Percentiles rank a stretch among this genome's conserved stretches.
Evolutionary conservation across 1,140 invertebrate genomes (phyloP).

Genomic region (Sitophilus oryzae): DNA sequence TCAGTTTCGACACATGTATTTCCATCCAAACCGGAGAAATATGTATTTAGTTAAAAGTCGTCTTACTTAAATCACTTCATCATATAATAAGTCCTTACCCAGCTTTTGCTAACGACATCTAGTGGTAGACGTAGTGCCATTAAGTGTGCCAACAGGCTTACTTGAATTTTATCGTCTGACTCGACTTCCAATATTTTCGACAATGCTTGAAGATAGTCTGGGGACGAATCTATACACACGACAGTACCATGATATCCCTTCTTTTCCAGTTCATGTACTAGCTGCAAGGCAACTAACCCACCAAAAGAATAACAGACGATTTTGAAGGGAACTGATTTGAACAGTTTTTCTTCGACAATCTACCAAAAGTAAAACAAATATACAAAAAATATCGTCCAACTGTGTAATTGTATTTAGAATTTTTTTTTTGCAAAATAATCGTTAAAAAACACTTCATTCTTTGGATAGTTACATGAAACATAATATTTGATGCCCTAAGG

Average conservation of each 20-base stretch:
- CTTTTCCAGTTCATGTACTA: slow-evolving; percentile 51
- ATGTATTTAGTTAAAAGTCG: neutral
- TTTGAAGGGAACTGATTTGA: neutral
- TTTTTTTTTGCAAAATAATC: no score
- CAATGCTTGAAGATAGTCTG: slow-evolving; percentile 50
- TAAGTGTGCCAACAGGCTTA: slow-evolving; percentile 48
- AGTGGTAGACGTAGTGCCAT: slow-evolving; percentile 47
- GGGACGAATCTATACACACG: slow-evolving; percentile 54
- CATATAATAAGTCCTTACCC: slow-evolving; percentile 32
- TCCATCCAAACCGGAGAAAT: no score
- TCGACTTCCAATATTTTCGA: slow-evolving; percentile 41
- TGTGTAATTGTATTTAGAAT: no score
- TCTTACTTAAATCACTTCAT: neutral
- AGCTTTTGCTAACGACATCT: slow-evolving; percentile 50
- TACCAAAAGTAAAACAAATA: neutral
- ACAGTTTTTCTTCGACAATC: slow-evolving; percentile 3
- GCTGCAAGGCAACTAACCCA: slow-evolving; percentile 49
- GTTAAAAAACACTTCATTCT: no score
- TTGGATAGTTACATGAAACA: no score
- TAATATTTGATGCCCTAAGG: no score
- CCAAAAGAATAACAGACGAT: slow-evolving; percentile 62
- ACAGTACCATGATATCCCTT: slow-evolving; percentile 50
- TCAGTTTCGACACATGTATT: no score
- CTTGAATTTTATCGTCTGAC: slow-evolving; percentile 48
- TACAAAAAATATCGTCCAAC: no score